Base-by-base conservation (phyloP, 30 jellyfish, hydroid and myxozoan species). In the Catostylus mosaicus region DNA sequence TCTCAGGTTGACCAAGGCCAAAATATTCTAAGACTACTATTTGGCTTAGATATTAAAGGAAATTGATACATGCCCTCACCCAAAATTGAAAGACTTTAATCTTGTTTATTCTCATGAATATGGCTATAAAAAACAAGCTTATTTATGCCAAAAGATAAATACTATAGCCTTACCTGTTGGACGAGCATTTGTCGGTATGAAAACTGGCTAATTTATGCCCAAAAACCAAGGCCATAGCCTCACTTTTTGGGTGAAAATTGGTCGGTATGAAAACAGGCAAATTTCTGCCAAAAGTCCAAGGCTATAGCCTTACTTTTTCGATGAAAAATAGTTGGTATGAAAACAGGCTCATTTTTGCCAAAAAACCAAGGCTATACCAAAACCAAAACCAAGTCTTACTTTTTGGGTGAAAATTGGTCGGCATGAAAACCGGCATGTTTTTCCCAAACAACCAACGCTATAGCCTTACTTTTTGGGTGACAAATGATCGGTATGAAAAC, bases 221-320 rank as follows among this genome's bases (percentile, higher is more conserved):
- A 56, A 56, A 56, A 6, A 4, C 33, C 33, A 56, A 56, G 69
- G 33, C 69, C 7, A 56, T 56, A 18, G 69, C 26, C 74, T 61
- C 26, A 61, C 48, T 0, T 61, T 61, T 61, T 1, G 48, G 19
- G 35, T 0, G 10, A 61, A 60, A 61, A 20, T 61, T 8, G 8
- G 48, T 61, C 0, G 0, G 10, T 23, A 24, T 36, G 0, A 61
- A 22, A 22, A 0, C 16, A 18, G 16, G 19, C 50, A 14, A 60
- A 19, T 0, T 61, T 22, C 24, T 11, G 10, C 3, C 0, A 20
- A 60, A 0, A 18, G 6, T 10, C 43, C 33, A 56, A 56, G 69
- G 33, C 33, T 14, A 10, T 0, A 60, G 73, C 36, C 73, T 60
- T 60, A 20, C 0, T 0, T n/a, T 26, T 60, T 60, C n/a, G 11